These are phyloP conservation scores for Ictalurus furcatus DNA, from an alignment of 2,113 vertebrate species.

Conservation along the genomic window DNA sequence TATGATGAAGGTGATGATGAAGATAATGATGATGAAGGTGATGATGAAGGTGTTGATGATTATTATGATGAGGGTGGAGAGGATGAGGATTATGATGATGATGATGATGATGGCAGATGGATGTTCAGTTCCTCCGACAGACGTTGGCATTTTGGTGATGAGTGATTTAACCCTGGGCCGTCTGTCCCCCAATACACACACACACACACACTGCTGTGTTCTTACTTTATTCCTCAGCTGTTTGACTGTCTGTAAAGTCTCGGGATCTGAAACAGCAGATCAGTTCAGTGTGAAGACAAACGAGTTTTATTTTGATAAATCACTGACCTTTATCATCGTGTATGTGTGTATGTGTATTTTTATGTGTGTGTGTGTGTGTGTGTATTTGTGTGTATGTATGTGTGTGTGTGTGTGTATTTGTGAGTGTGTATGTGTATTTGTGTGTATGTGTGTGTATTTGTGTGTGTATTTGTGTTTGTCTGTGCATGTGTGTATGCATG, in stretches of 20 bases:
- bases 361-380: too few relatives aligned
- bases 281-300: not conserved
- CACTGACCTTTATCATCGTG: not conserved
- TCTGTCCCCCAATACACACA: not conserved
- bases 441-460: too few relatives aligned
- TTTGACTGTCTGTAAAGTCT: not conserved
- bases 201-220: not conserved
- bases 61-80: too few relatives aligned
- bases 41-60: not conserved
- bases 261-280: not conserved
- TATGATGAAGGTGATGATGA: too few relatives aligned
- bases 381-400: too few relatives aligned
- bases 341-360: not conserved
- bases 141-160: conserved; percentile 39
- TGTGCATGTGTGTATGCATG: too few relatives aligned
- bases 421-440: too few relatives aligned
- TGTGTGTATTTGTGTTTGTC: too few relatives aligned
- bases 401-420: too few relatives aligned
- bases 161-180: not conserved
- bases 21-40: not conserved
- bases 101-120: conserved; percentile 24
- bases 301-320: not conserved
- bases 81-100: not conserved
- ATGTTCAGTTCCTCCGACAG: conserved; percentile 1
- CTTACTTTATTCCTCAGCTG: not conserved